Conservation (phyloP, 1,140 invertebrate genomes). For the Chrysopa pallens region DNA sequence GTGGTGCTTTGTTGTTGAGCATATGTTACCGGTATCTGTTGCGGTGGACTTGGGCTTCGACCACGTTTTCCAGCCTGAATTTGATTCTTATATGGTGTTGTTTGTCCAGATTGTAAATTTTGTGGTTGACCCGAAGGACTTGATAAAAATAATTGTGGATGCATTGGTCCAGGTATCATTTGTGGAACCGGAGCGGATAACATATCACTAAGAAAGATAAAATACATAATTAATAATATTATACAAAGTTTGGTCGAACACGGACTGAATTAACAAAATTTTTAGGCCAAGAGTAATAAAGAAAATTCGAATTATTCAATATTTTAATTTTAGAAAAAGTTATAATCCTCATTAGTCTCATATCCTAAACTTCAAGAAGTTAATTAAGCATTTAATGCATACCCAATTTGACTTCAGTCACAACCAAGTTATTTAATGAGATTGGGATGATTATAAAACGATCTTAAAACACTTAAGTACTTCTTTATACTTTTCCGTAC, state of each 20-base stretch:
- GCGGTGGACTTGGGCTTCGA: slow-evolving; percentile 46
- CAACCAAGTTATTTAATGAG: no score
- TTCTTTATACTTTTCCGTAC: no score
- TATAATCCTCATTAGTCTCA: no score
- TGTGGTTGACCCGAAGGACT: slow-evolving; percentile 24
- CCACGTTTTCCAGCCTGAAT: slow-evolving; percentile 34
- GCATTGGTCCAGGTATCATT: slow-evolving; percentile 32
- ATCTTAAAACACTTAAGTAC: no score
- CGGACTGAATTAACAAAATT: no score
- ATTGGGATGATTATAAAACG: no score
- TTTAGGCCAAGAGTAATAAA: no score
- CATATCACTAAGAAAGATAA: slow-evolving; percentile 15
- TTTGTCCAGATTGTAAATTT: slow-evolving; percentile 25
- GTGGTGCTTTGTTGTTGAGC: slow-evolving; percentile 30
- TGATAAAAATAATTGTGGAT: slow-evolving; percentile 28
- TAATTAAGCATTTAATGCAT: no score
- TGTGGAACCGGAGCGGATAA: slow-evolving; percentile 25
- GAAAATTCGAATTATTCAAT: slow-evolving; percentile 3
- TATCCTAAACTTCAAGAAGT: no score
- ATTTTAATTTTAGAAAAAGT: slow-evolving; percentile 2
- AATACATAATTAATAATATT: slow-evolving; percentile 1
- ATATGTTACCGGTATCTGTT: slow-evolving; percentile 21
- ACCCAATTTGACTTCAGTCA: no score
- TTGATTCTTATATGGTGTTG: slow-evolving; percentile 24
- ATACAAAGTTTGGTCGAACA: no score